Base-by-base conservation (phyloP, 2,797 vertebrate genomes). In the Falco cherrug region DNA sequence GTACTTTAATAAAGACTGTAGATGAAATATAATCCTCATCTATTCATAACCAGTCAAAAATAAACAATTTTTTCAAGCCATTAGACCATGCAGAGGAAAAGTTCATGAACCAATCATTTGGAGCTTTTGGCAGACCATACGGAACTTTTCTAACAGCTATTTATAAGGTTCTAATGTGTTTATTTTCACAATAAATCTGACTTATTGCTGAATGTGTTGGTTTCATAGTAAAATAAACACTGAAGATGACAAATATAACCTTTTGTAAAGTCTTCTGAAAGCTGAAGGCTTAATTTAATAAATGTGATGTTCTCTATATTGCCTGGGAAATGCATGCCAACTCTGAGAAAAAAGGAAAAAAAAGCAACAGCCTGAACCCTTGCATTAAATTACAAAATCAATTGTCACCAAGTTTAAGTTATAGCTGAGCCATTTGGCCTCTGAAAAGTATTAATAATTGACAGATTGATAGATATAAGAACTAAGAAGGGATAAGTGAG, bases 181-280 rank as follows among this genome's bases (percentile, higher is more conserved):
- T 97, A 97, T 97, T 97, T 97, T 97, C 93, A 96, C 96, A 97
- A 93, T 97, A 97, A 97, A 97, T 94, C 85, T 96, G 94, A 97
- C 95, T 95, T 97, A 97, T 96, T 96, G 90, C 96, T 95, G 97
- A 96, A 97, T 97, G 94, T 96, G 93, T 97, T 97, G 95, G 92
- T 97, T 97, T 97, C 90, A 94, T 95, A 96, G 87, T 96, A 96
- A 97, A 97, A 97, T 97, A 97, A 97, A 97, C 97, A 97, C 48
- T 95, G 78, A 93, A 94, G 93, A 97, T 97, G 95, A 95, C 89
- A 96, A 97, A 96, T 84, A 97, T 90, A 97, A 97, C 96, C 87
- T 97, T 96, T 95, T 80, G 81, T 91, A 91, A 94, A 96, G 82
- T 93, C 85, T 96, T 87, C 87, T 95, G 82, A 97, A 96, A 90